phyloP scores from a whole-genome alignment of 2,888 invertebrate genomes.

The Drosophila nigricruria region DNA sequence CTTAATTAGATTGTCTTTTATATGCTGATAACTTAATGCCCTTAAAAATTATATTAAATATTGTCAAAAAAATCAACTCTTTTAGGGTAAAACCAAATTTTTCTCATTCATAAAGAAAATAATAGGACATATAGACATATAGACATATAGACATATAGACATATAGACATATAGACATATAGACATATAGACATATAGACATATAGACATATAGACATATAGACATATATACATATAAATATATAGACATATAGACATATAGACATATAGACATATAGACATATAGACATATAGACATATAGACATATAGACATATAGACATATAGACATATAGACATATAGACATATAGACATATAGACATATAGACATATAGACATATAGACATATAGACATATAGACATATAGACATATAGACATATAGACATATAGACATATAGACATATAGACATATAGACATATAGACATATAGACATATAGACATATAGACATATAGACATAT shows the following conservation, averaged over 20 bases:
- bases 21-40: no score
- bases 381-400: neutral
- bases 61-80: no score
- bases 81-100: no score
- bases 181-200: neutral
- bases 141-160: neutral
- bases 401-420: neutral
- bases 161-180: neutral
- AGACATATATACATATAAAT: no score
- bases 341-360: neutral
- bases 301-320: no score
- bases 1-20: neutral
- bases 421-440: neutral
- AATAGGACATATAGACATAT: no score
- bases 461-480: neutral
- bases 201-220: neutral
- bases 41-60: no score
- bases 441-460: neutral
- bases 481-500: neutral
- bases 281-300: no score
- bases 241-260: no score
- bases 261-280: no score
- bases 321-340: neutral
- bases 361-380: neutral
- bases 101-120: no score